Conservation (phyloP, 2,113 vertebrate species). For the Leucopternis melanops region DNA sequence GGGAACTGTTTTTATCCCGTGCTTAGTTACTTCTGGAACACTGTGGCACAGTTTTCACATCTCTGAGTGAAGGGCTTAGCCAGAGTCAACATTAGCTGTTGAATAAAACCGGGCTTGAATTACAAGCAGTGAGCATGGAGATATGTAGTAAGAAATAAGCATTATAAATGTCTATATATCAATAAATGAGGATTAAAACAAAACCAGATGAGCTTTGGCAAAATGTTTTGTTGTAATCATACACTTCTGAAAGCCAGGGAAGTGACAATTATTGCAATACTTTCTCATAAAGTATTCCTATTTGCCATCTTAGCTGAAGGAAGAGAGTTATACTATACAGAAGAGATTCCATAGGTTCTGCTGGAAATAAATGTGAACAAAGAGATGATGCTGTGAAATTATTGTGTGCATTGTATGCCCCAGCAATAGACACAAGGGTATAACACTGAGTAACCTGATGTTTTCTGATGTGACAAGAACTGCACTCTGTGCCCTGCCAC, state of each 20-base stretch:
- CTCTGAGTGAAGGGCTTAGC: background rate
- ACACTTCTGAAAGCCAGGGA: background rate
- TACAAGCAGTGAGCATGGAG: background rate
- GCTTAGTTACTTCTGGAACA: background rate
- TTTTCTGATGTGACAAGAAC: rapidly evolving
- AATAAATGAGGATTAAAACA: background rate
- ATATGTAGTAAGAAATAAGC: background rate
- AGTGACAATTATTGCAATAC: background rate
- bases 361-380: background rate
- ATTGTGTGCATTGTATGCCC: rapidly evolving
- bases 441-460: background rate
- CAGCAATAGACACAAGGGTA: background rate
- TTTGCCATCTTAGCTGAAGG: background rate
- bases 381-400: background rate
- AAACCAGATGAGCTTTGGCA: background rate
- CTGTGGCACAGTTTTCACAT: background rate
- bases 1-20: background rate
- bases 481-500: background rate
- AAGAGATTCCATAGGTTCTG: background rate
- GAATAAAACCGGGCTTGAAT: background rate
- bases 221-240: background rate
- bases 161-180: background rate
- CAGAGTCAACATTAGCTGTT: background rate
- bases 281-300: background rate
- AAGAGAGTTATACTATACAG: background rate